Percentiles rank a stretch among this genome's conserved stretches.
Conservation (phyloP, 2,888 invertebrate species). For the Frankliniella fusca region DNA sequence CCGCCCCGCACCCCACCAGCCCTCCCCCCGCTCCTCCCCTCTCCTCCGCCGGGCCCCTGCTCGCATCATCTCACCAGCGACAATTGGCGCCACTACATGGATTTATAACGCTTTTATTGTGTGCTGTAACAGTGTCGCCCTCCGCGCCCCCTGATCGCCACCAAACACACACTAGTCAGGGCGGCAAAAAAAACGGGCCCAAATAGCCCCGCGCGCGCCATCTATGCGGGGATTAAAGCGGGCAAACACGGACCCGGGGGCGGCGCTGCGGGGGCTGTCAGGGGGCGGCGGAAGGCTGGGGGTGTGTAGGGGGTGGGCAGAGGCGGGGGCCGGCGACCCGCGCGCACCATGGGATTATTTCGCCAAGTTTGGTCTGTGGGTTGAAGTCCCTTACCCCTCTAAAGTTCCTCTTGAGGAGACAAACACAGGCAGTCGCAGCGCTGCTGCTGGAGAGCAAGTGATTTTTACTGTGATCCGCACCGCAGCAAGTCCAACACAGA, state of each 20-base stretch:
- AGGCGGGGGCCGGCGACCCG: too few relatives aligned
- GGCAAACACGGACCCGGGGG: background rate
- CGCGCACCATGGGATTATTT: background rate
- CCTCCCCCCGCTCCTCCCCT: background rate
- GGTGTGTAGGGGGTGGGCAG: background rate
- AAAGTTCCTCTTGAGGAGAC: background rate
- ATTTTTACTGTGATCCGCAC: too few relatives aligned
- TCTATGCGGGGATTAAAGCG: background rate
- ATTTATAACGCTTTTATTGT: slow-evolving; percentile 27
- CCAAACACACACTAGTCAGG: background rate
- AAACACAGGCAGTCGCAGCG: background rate
- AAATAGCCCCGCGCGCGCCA: background rate
- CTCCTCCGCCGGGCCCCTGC: background rate
- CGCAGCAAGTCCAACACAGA: too few relatives aligned
- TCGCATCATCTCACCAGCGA: background rate
- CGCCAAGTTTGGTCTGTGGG: background rate
- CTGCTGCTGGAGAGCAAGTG: too few relatives aligned
- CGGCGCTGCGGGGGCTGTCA: too few relatives aligned
- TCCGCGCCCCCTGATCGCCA: background rate
- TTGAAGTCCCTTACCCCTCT: background rate
- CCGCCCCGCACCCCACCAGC: too few relatives aligned
- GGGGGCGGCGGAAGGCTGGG: background rate
- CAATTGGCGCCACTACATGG: slow-evolving; percentile 3
- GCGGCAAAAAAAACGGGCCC: background rate
- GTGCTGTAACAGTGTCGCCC: background rate